Base-by-base conservation (phyloP, 2,797 vertebrate genomes). In the Takifugu ocellatus region DNA sequence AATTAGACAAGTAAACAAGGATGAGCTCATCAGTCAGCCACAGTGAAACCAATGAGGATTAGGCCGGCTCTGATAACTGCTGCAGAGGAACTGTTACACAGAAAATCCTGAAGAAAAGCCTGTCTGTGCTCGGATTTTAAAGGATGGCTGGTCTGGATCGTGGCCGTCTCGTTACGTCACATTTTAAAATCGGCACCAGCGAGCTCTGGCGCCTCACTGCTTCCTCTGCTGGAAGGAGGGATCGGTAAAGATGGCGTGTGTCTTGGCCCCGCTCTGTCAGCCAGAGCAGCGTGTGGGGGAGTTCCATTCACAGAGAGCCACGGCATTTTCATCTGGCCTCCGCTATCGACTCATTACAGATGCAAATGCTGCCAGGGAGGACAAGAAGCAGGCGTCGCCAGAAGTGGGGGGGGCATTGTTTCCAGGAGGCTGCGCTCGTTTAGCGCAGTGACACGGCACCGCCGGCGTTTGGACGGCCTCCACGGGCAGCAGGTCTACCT, bases 291-390 rank as follows among this genome's bases (percentile, higher is more conserved):
- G 84, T 87, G 84, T 84, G 84, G 78, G 77, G 78, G 85, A 79
- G 84, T 81, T 86, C 72, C 85, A 84, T 88, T 86, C 83, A 87
- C 76, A 83, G 72, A 59, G 75, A 60, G 73, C 71, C 73, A 72
- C 72, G 51, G 63, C 49, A 78, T 84, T 90, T 39, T 89, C 84
- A 87, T 87, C 84, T 83, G 79, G 64, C 81, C 83, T 75, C 79
- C 60, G 83, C 84, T 88, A 89, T 86, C 84, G 61, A 87, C 78
- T 85, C 86, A 87, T 89, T 89, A 85, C 87, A 89, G 87, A 89
- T 89, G 85, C 86, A 86, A 86, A 87, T 78, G 72, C 72, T 61
- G 82, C 81, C 76, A 15, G 43, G 70, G 57, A 69, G 56, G 56
- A 47, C 66, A 79, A 78, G 72, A 75, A 69, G 81, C 74, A 5